Percentiles rank a stretch among this genome's conserved stretches.
Evolutionary conservation across 2,113 vertebrate species (phyloP).

Genomic region (Silurus glanis): DNA sequence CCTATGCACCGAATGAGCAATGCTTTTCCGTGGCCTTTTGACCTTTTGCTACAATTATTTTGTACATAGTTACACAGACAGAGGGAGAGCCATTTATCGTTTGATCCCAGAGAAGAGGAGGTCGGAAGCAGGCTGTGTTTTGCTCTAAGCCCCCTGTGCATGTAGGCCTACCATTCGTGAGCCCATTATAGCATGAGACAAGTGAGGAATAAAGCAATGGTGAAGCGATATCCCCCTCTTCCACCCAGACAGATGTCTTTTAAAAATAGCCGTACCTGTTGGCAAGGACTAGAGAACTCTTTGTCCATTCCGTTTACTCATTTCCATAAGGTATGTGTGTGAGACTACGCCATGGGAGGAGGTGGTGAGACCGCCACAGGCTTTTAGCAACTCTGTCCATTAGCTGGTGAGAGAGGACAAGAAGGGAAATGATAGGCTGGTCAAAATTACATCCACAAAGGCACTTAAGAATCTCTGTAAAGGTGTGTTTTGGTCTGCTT

Average conservation of each 20-base stretch:
- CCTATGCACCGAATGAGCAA: neutral
- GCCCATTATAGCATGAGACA: slow-evolving; percentile 36
- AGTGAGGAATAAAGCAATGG: slow-evolving; percentile 30
- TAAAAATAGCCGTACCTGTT: slow-evolving; percentile 55
- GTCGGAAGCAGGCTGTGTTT: neutral
- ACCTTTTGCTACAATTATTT: slow-evolving; percentile 36
- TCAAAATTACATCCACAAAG: slow-evolving; percentile 25
- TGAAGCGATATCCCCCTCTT: slow-evolving; percentile 26
- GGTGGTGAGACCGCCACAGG: neutral
- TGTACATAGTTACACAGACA: slow-evolving; percentile 26
- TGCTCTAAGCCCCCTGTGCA: slow-evolving; percentile 5
- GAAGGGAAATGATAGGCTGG: slow-evolving; percentile 36
- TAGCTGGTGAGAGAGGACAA: slow-evolving; percentile 12
- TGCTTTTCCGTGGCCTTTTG: slow-evolving; percentile 11
- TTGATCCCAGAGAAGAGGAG: neutral
- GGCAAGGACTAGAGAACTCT: slow-evolving; percentile 51
- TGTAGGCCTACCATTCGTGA: slow-evolving; percentile 36
- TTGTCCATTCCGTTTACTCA: slow-evolving; percentile 23
- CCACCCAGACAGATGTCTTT: slow-evolving; percentile 46
- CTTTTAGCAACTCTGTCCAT: slow-evolving; percentile 25
- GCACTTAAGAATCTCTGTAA: neutral
- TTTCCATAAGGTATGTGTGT: slow-evolving; percentile 37
- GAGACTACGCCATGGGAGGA: neutral
- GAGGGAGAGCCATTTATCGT: slow-evolving; percentile 5
- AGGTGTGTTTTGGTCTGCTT: slow-evolving; percentile 26